These are phyloP conservation scores for Pherbina coryleti DNA, from an alignment of 2,888 invertebrate species.

Conservation along the genomic window DNA sequence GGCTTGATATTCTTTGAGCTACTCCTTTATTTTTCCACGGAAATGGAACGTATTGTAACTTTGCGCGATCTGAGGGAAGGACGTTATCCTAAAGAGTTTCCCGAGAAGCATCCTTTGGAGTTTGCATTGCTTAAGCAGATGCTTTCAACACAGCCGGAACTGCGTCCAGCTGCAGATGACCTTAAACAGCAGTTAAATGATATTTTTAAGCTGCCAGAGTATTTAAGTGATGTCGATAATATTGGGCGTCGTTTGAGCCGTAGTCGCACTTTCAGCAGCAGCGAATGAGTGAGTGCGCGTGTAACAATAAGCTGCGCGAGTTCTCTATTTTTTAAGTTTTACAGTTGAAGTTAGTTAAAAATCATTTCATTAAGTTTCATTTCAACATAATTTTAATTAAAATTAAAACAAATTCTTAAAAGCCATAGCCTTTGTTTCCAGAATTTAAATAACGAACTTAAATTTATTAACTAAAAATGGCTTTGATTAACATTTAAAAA, in stretches of 20 bases:
- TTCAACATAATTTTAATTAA: too few relatives aligned
- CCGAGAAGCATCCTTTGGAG: constrained; percentile 76
- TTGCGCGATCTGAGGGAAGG: constrained; percentile 77
- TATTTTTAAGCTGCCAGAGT: constrained; percentile 57
- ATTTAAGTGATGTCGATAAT: constrained; percentile 49
- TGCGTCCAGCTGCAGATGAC: constrained; percentile 82
- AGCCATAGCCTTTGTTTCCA: too few relatives aligned
- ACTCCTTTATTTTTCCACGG: constrained; percentile 88
- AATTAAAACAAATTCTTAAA: too few relatives aligned
- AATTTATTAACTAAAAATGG: too few relatives aligned
- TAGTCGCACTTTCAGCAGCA: constrained; percentile 60
- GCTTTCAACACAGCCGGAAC: constrained; percentile 80
- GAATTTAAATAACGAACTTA: too few relatives aligned
- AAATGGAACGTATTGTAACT: constrained; percentile 86
- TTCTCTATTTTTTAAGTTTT: not conserved
- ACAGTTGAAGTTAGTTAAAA: not conserved
- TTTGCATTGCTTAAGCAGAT: constrained; percentile 80
- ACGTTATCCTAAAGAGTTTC: constrained; percentile 79
- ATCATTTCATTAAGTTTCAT: not conserved
- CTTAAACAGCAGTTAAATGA: constrained; percentile 69
- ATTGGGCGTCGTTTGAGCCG: constrained; percentile 56
- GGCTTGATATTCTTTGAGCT: constrained; percentile 95
- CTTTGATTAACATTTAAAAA: too few relatives aligned
- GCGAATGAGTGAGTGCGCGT: constrained; percentile 47
- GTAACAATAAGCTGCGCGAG: not conserved